These are phyloP conservation scores for Ophion ellenae DNA, from an alignment of 2,888 invertebrate species.

Conservation along the genomic window DNA sequence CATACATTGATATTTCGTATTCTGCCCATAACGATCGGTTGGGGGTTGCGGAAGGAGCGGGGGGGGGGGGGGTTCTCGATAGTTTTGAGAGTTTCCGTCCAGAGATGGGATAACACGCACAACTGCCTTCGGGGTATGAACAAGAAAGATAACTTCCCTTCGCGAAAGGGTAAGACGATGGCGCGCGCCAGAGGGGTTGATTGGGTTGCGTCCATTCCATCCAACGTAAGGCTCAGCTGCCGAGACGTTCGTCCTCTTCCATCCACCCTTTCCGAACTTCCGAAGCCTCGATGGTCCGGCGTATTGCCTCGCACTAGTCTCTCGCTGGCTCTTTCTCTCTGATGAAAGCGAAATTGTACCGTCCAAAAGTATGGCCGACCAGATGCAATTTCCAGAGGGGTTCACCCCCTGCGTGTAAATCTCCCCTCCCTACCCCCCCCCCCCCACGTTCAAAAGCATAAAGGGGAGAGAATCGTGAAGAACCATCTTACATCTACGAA, in stretches of 20 bases:
- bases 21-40: slow-evolving; percentile 43
- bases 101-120: slow-evolving; percentile 57
- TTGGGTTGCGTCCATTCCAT: slow-evolving; percentile 80
- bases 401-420: slow-evolving; percentile 28
- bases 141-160: slow-evolving; percentile 83
- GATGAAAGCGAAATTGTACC: slow-evolving; percentile 80
- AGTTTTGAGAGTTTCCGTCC: slow-evolving; percentile 52
- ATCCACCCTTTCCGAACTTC: slow-evolving; percentile 59
- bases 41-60: not conserved
- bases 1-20: slow-evolving; percentile 11
- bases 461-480: slow-evolving; percentile 47
- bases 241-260: slow-evolving; percentile 57
- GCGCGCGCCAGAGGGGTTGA: slow-evolving; percentile 80
- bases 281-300: slow-evolving; percentile 53
- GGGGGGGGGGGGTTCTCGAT: slow-evolving; percentile 25
- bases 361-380: slow-evolving; percentile 81
- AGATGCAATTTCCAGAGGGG: slow-evolving; percentile 77
- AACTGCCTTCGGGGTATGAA: slow-evolving; percentile 75
- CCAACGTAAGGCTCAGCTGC: slow-evolving; percentile 61
- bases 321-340: slow-evolving; percentile 74
- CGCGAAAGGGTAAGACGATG: slow-evolving; percentile 81
- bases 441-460: slow-evolving; percentile 21
- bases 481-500: slow-evolving; percentile 38
- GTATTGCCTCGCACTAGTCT: slow-evolving; percentile 60
- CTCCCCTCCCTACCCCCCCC: not conserved